Evolutionary conservation across 2,888 invertebrate genomes (phyloP).

Genomic region (Leistus spinibarbis): DNA sequence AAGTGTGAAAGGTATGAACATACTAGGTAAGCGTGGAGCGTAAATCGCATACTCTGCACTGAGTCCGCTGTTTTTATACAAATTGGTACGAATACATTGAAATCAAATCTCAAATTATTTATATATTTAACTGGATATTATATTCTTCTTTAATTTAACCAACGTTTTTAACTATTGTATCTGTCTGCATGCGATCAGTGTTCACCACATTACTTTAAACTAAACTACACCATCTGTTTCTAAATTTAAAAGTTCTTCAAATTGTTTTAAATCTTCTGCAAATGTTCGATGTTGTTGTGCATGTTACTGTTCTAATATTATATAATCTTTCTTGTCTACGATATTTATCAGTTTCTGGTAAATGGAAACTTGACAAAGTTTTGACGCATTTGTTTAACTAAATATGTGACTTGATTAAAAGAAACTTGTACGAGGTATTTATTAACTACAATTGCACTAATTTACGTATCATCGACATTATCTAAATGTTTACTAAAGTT

Average conservation of each 20-base stretch:
- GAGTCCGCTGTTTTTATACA: constrained; percentile 29
- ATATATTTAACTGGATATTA: constrained; percentile 19
- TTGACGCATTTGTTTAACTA: neutral
- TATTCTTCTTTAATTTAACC: constrained; percentile 3
- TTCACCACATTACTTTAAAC: neutral
- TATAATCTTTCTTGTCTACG: neutral
- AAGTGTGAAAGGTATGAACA: constrained; percentile 59
- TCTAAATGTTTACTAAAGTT: neutral
- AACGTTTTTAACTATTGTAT: constrained; percentile 9
- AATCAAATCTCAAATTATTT: constrained; percentile 30
- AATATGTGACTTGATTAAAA: neutral
- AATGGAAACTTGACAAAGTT: neutral
- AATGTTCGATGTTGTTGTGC: constrained; percentile 23
- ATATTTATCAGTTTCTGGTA: neutral
- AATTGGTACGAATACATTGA: constrained; percentile 38
- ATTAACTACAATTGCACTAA: no score
- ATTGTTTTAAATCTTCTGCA: neutral
- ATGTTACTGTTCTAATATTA: constrained; percentile 11
- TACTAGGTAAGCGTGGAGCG: constrained; percentile 56
- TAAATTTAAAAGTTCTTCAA: constrained; percentile 10
- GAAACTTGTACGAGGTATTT: no score
- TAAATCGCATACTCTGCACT: constrained; percentile 33
- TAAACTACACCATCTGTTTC: constrained; percentile 3
- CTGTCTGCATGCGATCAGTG: constrained; percentile 34
- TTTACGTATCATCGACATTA: neutral